Conservation (phyloP, 2,113 vertebrate species). For the Lynx canadensis region DNA sequence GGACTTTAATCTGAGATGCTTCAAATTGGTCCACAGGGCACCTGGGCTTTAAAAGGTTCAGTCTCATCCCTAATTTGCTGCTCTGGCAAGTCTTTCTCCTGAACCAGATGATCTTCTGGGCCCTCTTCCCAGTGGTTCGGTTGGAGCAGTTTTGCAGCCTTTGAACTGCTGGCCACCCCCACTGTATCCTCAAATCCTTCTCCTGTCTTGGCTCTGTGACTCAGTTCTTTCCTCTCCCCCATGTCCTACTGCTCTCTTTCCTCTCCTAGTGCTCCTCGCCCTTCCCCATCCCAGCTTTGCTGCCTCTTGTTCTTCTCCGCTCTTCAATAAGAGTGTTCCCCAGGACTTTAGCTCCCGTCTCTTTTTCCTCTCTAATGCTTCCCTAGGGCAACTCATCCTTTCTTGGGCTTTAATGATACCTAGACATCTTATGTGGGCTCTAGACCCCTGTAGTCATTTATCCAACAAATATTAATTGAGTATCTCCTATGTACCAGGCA, state of each 20-base stretch:
- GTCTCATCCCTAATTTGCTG: not conserved
- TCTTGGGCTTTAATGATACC: not conserved
- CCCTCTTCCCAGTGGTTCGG: not conserved
- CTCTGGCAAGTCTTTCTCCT: not conserved
- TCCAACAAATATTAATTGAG: not conserved
- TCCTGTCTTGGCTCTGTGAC: not conserved
- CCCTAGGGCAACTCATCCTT: not conserved
- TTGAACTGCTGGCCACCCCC: not conserved
- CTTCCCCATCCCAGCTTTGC: not conserved
- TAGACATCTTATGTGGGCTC: not conserved
- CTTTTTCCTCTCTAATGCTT: not conserved
- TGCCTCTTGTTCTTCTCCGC: not conserved
- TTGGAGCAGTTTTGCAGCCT: not conserved
- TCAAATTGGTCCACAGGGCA: constrained; percentile 2
- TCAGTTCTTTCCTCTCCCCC: not conserved
- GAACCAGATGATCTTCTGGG: not conserved
- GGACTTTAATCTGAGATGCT: constrained; percentile 45
- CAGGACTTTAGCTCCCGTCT: not conserved
- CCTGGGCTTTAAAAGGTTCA: not conserved
- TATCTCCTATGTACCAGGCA: not conserved
- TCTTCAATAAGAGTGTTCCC: not conserved
- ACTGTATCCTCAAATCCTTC: not conserved
- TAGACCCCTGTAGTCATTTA: not conserved
- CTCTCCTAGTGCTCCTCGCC: too few species aligned
- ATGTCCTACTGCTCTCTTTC: not conserved